Evolutionary conservation across 2,888 invertebrate genomes (phyloP).

Genomic region (Teinopalpus imperialis): DNA sequence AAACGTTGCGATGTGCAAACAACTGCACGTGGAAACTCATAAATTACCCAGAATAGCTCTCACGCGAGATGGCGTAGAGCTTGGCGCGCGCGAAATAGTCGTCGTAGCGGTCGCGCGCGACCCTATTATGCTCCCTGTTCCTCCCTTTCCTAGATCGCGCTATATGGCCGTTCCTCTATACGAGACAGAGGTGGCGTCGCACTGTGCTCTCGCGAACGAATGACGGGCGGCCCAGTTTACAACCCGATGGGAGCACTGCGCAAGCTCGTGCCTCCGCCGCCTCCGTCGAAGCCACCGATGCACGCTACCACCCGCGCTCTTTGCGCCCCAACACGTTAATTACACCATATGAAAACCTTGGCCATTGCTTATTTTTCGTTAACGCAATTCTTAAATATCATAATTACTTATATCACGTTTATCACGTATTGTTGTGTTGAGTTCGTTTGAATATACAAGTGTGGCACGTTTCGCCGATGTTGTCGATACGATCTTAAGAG

Average conservation of each 20-base stretch:
- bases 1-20: conserved; percentile 5
- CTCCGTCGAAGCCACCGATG: conserved; percentile 27
- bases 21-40: background rate
- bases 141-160: conserved; percentile 33
- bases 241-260: conserved; percentile 56
- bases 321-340: conserved; percentile 59
- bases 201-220: conserved; percentile 68
- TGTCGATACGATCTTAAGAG: too few species aligned
- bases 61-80: conserved; percentile 4
- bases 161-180: conserved; percentile 22
- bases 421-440: too few species aligned
- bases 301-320: conserved; percentile 36
- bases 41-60: conserved; percentile 12
- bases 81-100: too few species aligned
- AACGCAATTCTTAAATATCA: too few species aligned
- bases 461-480: too few species aligned
- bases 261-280: conserved; percentile 48
- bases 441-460: too few species aligned
- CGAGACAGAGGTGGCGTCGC: conserved; percentile 51
- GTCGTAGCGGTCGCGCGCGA: conserved; percentile 49
- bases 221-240: conserved; percentile 65
- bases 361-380: conserved; percentile 1
- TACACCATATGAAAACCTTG: conserved; percentile 35
- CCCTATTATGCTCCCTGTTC: conserved; percentile 24
- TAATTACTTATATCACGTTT: too few species aligned